Percentiles rank a stretch among this genome's conserved stretches.
Evolutionary conservation across 2,797 vertebrate genomes (phyloP).

Genomic region (Falco cherrug): DNA sequence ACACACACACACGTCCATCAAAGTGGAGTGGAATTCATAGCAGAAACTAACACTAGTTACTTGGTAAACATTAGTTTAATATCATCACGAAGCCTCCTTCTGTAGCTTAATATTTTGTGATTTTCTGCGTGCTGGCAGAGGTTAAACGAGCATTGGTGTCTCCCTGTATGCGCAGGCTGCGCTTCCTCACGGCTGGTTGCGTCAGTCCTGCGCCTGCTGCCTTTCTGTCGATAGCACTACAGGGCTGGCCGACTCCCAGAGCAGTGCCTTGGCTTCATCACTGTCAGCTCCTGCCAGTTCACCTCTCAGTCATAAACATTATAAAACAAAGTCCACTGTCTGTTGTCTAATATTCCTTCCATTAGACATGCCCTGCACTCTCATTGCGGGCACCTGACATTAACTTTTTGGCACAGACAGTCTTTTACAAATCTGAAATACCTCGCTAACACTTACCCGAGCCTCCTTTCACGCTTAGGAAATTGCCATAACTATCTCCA

Average conservation of each 20-base stretch:
- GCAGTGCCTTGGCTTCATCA: constrained; percentile 33
- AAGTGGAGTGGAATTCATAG: background rate
- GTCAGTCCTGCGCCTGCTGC: constrained; percentile 1
- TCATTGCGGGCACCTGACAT: background rate
- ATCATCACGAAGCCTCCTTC: background rate
- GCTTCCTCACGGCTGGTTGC: background rate
- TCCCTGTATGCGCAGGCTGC: background rate
- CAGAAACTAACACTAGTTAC: background rate
- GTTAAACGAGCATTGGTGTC: background rate
- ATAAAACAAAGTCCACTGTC: constrained; percentile 18
- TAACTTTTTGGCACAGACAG: background rate
- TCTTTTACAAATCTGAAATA: constrained; percentile 9
- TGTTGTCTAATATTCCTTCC: constrained; percentile 30
- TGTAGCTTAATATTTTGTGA: background rate
- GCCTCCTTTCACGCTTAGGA: background rate
- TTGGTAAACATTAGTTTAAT: background rate
- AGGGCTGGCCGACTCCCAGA: background rate
- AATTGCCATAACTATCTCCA: constrained; percentile 22
- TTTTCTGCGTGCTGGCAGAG: background rate
- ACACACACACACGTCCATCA: background rate
- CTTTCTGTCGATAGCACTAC: constrained; percentile 2
- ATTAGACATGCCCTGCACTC: constrained; percentile 36
- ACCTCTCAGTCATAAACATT: constrained; percentile 22
- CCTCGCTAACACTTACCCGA: constrained; percentile 1
- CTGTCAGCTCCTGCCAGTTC: constrained; percentile 43